Evolutionary conservation across 2,888 invertebrate genomes (phyloP).

Genomic region (Volucella inflata): DNA sequence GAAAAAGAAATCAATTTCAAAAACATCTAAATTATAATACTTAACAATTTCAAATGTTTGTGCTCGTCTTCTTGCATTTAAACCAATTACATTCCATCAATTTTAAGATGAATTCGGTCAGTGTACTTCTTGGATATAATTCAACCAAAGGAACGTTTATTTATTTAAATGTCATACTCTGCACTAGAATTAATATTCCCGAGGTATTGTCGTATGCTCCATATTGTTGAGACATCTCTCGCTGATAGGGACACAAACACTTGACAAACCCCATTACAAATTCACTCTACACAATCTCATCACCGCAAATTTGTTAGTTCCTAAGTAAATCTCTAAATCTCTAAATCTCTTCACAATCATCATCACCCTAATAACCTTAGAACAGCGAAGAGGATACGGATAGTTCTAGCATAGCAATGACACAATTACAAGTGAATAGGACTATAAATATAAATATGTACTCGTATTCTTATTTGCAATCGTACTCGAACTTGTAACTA

Average conservation of each 20-base stretch:
- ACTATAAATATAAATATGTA: neutral
- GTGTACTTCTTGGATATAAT: neutral
- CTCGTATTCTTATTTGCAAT: neutral
- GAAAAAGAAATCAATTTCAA: too few relatives aligned
- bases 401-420: neutral
- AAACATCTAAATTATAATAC: neutral
- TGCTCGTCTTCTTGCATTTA: too few relatives aligned
- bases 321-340: slow-evolving; percentile 10
- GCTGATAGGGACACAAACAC: slow-evolving; percentile 7
- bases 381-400: neutral
- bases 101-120: neutral
- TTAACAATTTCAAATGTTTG: neutral
- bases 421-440: slow-evolving; percentile 3
- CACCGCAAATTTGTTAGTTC: slow-evolving; percentile 15
- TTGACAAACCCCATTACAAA: slow-evolving; percentile 13
- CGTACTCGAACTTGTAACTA: too few relatives aligned
- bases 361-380: slow-evolving; percentile 29
- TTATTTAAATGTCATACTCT: neutral
- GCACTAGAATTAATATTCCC: slow-evolving; percentile 16
- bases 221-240: neutral
- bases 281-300: slow-evolving; percentile 5
- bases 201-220: slow-evolving; percentile 12
- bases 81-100: slow-evolving; percentile 6
- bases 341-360: slow-evolving; percentile 9
- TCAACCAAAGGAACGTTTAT: slow-evolving; percentile 8